Evolutionary conservation across 2,797 vertebrate species (phyloP).

Genomic region (Balearica regulorum): DNA sequence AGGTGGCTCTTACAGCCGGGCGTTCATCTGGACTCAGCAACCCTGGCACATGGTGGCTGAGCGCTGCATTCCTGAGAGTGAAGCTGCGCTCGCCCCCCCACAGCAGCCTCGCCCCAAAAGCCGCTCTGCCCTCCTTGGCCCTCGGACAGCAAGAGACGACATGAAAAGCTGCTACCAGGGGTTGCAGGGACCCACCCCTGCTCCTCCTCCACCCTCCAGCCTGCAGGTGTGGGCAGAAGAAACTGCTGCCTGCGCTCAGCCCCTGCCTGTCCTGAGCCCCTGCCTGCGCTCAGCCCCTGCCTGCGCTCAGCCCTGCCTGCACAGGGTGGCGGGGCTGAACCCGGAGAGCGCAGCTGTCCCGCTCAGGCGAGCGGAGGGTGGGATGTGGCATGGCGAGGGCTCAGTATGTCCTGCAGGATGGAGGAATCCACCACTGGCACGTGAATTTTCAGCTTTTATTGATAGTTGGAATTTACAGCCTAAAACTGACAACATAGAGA

Average conservation of each 20-base stretch:
- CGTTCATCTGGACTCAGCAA: no score
- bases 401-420: background rate
- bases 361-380: background rate
- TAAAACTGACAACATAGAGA: constrained; percentile 82
- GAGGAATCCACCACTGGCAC: constrained; percentile 5
- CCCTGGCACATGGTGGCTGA: no score
- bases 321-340: background rate
- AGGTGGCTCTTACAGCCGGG: background rate
- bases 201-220: no score
- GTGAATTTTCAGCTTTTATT: constrained; percentile 57
- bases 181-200: no score
- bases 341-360: background rate
- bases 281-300: background rate
- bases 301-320: background rate
- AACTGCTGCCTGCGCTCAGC: no score
- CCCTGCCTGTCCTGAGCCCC: no score
- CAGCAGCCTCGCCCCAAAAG: no score
- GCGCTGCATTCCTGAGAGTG: no score
- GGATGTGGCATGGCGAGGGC: background rate
- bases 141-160: no score
- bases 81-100: no score
- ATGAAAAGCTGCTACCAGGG: no score
- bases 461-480: constrained; percentile 84
- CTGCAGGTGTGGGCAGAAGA: background rate
- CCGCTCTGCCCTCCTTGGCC: no score